These are phyloP conservation scores for Pristionchus fissidentatus DNA, from an alignment of 2,888 invertebrate genomes.

Conservation along the genomic window DNA sequence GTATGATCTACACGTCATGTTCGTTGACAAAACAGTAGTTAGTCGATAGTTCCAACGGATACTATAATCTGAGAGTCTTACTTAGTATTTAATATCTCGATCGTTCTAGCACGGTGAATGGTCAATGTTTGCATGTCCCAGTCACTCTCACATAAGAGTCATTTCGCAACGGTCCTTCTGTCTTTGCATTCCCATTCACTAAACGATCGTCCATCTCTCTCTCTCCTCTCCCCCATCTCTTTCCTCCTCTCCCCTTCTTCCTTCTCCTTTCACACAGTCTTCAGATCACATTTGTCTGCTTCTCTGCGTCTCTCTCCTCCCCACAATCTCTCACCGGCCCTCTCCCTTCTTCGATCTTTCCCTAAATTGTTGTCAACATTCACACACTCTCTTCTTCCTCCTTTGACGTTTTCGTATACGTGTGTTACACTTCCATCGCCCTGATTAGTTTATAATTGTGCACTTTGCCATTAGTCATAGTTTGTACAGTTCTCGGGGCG, in stretches of 20 bases:
- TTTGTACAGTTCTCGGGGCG: background rate
- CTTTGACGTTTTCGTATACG: background rate
- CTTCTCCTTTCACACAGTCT: background rate
- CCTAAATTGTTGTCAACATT: slow-evolving; percentile 4
- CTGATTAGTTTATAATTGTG: no score
- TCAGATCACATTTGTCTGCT: slow-evolving; percentile 4
- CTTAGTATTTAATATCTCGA: no score
- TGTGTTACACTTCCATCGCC: background rate
- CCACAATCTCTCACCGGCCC: background rate
- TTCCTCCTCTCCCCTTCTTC: background rate
- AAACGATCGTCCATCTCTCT: background rate
- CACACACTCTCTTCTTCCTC: background rate
- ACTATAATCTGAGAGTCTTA: no score
- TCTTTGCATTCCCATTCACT: background rate
- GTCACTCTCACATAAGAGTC: no score
- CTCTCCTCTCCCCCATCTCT: background rate
- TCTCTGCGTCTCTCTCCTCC: background rate
- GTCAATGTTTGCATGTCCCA: no score
- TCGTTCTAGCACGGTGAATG: no score
- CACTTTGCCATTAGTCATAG: background rate
- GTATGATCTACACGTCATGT: background rate
- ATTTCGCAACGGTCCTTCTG: background rate
- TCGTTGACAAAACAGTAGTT: no score
- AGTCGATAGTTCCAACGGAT: no score
- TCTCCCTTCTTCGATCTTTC: slow-evolving; percentile 7